phyloP scores from a whole-genome alignment of 2,797 vertebrate species.

The Scomberomorus guttatus region DNA sequence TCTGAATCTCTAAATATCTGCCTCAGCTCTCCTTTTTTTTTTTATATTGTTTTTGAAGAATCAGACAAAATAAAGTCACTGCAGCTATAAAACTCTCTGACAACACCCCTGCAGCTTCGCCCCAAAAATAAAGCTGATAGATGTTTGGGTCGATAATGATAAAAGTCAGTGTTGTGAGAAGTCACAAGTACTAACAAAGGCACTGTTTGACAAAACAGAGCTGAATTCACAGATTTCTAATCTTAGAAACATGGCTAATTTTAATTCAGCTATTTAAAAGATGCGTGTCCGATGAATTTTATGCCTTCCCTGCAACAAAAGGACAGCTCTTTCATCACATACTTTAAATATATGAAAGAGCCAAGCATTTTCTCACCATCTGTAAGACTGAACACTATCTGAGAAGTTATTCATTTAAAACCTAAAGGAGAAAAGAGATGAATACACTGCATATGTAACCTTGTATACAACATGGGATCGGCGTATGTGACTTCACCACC shows the following conservation, averaged over 20 bases:
- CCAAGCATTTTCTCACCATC: background rate
- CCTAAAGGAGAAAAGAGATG: background rate
- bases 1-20: constrained; percentile 41
- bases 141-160: constrained; percentile 19
- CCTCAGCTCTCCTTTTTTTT: constrained; percentile 1
- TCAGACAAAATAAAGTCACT: background rate
- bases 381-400: background rate
- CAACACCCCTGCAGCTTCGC: background rate
- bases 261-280: constrained; percentile 15
- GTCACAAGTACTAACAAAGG: constrained; percentile 21
- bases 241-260: constrained; percentile 54
- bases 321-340: background rate
- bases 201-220: constrained; percentile 9
- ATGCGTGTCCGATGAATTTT: background rate
- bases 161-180: constrained; percentile 20
- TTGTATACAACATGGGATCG: background rate
- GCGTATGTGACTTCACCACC: background rate
- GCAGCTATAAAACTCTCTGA: constrained; percentile 22
- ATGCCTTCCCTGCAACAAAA: background rate
- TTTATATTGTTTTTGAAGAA: background rate
- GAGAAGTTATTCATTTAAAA: background rate
- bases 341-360: background rate
- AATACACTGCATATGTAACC: background rate
- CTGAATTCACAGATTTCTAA: constrained; percentile 51
- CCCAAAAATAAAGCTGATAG: constrained; percentile 48